Percentiles rank a stretch among this genome's conserved stretches.
phyloP scores from a whole-genome alignment of 2,113 vertebrate genomes.

The Oncorhynchus kisutch region DNA sequence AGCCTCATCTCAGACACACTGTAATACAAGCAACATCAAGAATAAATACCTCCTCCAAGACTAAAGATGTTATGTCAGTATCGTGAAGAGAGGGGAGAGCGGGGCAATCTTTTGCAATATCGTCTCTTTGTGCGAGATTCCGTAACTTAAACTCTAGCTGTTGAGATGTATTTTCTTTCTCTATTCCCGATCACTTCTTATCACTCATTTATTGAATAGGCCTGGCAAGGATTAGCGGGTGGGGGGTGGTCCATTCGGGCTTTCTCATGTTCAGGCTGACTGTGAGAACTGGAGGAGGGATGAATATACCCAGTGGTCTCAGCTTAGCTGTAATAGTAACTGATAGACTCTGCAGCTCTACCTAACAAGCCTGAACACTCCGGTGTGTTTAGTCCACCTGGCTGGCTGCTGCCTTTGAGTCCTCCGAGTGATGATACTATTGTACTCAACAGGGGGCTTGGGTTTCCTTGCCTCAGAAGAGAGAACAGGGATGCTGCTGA shows the following conservation, averaged over 20 bases:
- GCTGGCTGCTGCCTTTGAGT: constrained; percentile 34
- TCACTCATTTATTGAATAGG: constrained; percentile 46
- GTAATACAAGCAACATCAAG: constrained; percentile 25
- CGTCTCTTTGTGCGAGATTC: constrained; percentile 22
- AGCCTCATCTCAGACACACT: constrained; percentile 28
- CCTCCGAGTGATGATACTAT: constrained; percentile 26
- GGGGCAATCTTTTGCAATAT: constrained; percentile 6
- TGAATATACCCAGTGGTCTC: constrained; percentile 43
- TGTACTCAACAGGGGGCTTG: constrained; percentile 27
- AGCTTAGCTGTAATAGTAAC: constrained; percentile 62
- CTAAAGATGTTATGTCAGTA: constrained; percentile 17
- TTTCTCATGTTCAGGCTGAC: constrained; percentile 38
- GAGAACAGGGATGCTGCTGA: constrained; percentile 8
- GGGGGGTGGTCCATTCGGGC: constrained; percentile 30
- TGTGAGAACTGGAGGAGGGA: constrained; percentile 58
- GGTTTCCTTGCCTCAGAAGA: constrained; percentile 29
- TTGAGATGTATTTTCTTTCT: constrained; percentile 53
- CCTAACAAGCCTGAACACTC: constrained; percentile 58
- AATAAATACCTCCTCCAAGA: constrained; percentile 23
- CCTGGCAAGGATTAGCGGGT: not conserved
- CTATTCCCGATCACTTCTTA: constrained; percentile 40
- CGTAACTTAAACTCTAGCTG: constrained; percentile 23
- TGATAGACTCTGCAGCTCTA: constrained; percentile 61
- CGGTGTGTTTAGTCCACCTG: constrained; percentile 59
- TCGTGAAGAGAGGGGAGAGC: not conserved